phyloP scores from a whole-genome alignment of 2,888 invertebrate genomes.

The Cheilosia impressa region DNA sequence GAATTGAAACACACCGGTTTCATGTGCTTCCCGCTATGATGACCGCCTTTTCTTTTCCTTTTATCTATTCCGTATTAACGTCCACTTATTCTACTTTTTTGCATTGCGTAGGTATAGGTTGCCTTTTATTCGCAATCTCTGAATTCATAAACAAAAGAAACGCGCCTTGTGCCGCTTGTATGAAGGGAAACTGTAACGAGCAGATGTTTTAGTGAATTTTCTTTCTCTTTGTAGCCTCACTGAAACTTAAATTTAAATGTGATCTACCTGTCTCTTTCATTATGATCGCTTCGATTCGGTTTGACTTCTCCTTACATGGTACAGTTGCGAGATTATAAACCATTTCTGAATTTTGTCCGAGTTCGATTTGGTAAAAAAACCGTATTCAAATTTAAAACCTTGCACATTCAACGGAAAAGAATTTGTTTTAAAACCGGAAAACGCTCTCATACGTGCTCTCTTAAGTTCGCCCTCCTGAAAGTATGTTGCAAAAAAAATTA shows the following conservation, averaged over 20 bases:
- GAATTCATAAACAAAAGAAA: slow-evolving; percentile 11
- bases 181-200: slow-evolving; percentile 23
- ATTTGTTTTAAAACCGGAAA: no score
- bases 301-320: no score
- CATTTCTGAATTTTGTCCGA: no score
- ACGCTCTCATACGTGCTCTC: no score
- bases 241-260: background rate
- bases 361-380: no score
- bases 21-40: slow-evolving; percentile 27
- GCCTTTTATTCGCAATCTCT: slow-evolving; percentile 11
- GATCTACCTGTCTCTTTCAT: background rate
- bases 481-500: no score
- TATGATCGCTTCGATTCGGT: no score
- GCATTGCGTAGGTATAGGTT: background rate
- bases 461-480: no score
- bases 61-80: background rate
- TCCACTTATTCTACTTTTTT: background rate
- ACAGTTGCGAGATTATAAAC: no score
- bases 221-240: background rate
- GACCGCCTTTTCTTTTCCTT: slow-evolving; percentile 12
- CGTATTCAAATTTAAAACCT: no score
- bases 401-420: no score
- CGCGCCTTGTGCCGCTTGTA: slow-evolving; percentile 5
- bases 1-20: slow-evolving; percentile 43
- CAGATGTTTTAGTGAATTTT: slow-evolving; percentile 40